Percentiles rank a stretch among this genome's conserved stretches.
Conservation (phyloP, 2,113 vertebrate genomes). For the Thamnophis sirtalis region DNA sequence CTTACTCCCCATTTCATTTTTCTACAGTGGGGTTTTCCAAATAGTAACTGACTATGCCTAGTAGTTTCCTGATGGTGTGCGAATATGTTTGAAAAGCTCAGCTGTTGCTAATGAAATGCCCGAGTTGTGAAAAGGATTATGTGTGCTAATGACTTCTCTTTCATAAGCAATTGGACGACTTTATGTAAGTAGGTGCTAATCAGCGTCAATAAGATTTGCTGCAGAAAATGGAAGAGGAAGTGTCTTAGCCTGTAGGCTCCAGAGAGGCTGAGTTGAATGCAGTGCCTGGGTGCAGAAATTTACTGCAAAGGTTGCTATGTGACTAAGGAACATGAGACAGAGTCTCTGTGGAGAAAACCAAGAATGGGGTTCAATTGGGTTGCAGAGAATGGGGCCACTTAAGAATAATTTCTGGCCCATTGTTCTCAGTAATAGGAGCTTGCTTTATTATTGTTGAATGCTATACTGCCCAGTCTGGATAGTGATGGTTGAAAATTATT, state of each 20-base stretch:
- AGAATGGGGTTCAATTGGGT: not conserved
- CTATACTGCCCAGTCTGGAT: not conserved
- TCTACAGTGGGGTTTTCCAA: conserved; percentile 7
- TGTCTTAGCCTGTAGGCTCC: not conserved
- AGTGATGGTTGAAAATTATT: not conserved
- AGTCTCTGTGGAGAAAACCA: not conserved
- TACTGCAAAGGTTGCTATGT: conserved; percentile 6
- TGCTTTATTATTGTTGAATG: not conserved
- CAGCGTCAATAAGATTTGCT: not conserved
- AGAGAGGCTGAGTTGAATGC: not conserved
- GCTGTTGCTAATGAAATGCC: not conserved
- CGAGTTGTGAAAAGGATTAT: not conserved
- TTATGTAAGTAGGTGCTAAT: not conserved
- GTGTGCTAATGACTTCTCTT: not conserved
- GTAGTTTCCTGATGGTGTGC: conserved; percentile 26
- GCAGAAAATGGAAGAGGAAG: not conserved
- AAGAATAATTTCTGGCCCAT: not conserved
- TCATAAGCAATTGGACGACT: not conserved
- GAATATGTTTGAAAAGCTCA: conserved; percentile 31
- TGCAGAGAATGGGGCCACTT: not conserved
- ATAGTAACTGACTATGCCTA: not conserved
- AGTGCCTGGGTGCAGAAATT: not conserved
- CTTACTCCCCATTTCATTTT: not conserved
- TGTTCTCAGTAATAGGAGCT: conserved; percentile 5
- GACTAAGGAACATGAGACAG: not conserved